Conservation (phyloP, 2,113 vertebrate species). For the Cyanoliseus patagonus region DNA sequence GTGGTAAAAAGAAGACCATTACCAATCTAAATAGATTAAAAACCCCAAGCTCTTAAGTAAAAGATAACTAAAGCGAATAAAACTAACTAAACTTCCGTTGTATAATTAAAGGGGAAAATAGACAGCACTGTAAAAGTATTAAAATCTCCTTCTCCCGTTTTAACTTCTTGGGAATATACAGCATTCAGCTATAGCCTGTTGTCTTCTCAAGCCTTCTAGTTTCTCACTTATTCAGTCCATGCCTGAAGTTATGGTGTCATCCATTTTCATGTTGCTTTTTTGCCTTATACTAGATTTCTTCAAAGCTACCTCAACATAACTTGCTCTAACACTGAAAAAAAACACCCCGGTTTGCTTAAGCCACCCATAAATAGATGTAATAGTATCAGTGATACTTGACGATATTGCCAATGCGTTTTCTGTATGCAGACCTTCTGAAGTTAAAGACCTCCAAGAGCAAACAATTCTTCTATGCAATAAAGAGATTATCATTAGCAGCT, state of each 20-base stretch:
- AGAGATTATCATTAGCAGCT: not conserved
- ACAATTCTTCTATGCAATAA: not conserved
- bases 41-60: not conserved
- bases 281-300: not conserved
- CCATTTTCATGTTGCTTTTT: not conserved
- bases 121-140: not conserved
- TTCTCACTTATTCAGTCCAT: not conserved
- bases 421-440: not conserved
- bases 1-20: constrained; percentile 4
- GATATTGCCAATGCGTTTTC: not conserved
- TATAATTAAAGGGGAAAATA: not conserved
- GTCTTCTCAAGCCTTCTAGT: not conserved
- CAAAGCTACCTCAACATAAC: not conserved
- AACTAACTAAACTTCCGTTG: not conserved
- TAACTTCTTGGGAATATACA: not conserved
- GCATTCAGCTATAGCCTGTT: not conserved
- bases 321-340: not conserved
- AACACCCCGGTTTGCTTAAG: not conserved
- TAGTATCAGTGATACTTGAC: not conserved
- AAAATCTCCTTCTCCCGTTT: not conserved
- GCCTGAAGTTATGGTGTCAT: not conserved
- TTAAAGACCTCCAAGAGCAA: not conserved
- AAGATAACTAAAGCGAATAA: not conserved
- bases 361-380: not conserved
- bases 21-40: not conserved